phyloP scores from a whole-genome alignment of 2,113 vertebrate genomes.

The Potamarius usumacintae region DNA sequence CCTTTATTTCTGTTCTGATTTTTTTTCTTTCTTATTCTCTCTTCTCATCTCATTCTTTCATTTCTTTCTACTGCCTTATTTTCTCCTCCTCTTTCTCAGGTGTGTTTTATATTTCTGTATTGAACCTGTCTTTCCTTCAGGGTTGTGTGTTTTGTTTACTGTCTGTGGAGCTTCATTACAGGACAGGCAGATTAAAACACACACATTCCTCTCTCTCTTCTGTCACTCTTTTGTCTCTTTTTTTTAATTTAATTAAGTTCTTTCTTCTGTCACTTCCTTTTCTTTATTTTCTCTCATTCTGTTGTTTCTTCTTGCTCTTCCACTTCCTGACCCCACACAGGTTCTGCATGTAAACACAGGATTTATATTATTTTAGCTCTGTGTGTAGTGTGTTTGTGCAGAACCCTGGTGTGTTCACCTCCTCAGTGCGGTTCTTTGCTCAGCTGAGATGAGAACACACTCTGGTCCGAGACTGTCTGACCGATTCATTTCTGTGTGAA shows the following conservation, averaged over 20 bases:
- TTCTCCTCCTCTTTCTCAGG: background rate
- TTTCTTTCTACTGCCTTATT: background rate
- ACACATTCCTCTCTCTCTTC: slow-evolving; percentile 28
- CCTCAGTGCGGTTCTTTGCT: background rate
- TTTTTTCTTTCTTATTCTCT: background rate
- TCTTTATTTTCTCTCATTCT: background rate
- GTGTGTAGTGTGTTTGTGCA: background rate
- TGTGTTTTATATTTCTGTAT: background rate
- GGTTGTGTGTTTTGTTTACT: background rate
- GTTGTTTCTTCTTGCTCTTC: background rate
- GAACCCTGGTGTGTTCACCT: background rate
- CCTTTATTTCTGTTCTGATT: no score
- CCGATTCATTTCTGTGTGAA: background rate
- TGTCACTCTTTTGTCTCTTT: slow-evolving; percentile 1
- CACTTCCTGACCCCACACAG: background rate
- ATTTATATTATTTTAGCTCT: background rate
- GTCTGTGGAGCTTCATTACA: slow-evolving; percentile 30
- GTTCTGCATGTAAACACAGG: background rate
- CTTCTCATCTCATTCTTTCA: background rate
- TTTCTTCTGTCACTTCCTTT: background rate
- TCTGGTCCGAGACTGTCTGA: background rate
- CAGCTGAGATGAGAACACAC: background rate
- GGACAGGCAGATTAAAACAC: slow-evolving; percentile 7
- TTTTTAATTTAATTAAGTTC: background rate
- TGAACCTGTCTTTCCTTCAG: slow-evolving; percentile 11